These are phyloP conservation scores for Drosophila picticornis DNA, from an alignment of 2,888 invertebrate genomes.

Conservation along the genomic window DNA sequence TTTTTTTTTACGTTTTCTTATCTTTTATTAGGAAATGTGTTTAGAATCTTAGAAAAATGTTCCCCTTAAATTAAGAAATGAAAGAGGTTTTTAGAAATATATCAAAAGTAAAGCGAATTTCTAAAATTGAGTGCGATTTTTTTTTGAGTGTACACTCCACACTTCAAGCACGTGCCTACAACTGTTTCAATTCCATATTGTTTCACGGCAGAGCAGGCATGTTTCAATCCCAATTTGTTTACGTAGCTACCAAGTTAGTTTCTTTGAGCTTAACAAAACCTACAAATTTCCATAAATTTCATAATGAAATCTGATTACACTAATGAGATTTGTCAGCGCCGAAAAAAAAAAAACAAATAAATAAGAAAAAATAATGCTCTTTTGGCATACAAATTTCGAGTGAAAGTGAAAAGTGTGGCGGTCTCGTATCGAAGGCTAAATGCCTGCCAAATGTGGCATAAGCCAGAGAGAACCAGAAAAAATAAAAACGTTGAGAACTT, in stretches of 20 bases:
- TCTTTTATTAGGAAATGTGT: not conserved
- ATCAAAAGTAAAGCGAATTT: not conserved
- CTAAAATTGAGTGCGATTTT: not conserved
- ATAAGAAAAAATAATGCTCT: conserved; percentile 29
- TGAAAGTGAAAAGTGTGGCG: conserved; percentile 37
- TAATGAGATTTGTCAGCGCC: not conserved
- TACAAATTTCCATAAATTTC: conserved; percentile 5
- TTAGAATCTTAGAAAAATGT: not conserved
- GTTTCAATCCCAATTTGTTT: not conserved
- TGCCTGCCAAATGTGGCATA: conserved; percentile 33
- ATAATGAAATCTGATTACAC: conserved; percentile 3
- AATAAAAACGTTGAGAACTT: conserved; percentile 36
- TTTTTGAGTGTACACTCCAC: not conserved
- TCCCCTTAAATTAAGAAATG: not conserved
- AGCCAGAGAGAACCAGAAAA: not conserved
- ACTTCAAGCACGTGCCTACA: not conserved
- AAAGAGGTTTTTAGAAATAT: not conserved
- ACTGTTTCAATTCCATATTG: conserved; percentile 1
- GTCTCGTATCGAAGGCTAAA: conserved; percentile 54
- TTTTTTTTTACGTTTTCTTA: not conserved
- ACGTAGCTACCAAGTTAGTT: not conserved
- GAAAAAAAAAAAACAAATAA: not conserved
- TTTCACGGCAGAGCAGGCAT: not conserved
- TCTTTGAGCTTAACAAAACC: not conserved
- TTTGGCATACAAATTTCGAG: conserved; percentile 43